Evolutionary conservation across 1,140 invertebrate species (phyloP), one percentile per base, ranked within the genome.

Genomic region (Leptinotarsa texana): DNA sequence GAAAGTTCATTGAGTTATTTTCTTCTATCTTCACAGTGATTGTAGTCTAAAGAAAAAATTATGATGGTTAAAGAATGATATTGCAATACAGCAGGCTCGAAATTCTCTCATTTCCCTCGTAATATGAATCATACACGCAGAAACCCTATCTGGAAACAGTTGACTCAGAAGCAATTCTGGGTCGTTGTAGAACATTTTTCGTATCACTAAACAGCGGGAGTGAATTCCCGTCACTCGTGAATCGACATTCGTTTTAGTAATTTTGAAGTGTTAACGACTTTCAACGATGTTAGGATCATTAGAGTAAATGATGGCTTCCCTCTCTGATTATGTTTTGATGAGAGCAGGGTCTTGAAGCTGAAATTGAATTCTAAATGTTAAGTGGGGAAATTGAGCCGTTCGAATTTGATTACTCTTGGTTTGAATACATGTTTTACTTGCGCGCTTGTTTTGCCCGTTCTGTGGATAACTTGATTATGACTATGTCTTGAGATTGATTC

Each of bases 251-350:
- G 24, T 67, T 67, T 67, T 15, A 17, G 65, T 24, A 18, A 71
- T 71, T 71, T 62, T 15, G 15, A 62, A 27, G 69, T 71, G 69
- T 71, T 71, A 71, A 71, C 69, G 69, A 47, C 69, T 71, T 62
- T 71, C 22, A 71, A 71, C 51, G 69, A 48, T 71, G 69, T 71
- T 71, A 71, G 57, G 24, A 71, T 71, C 69, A 62, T 71, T 62
- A 71, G 69, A 71, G 49, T 71, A 49, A 71, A 71, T 61, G 18
- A 71, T 71, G 27, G 57, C 57, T 47, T 42, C 49, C 18, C 18
- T 24, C 57, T 57, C 27, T 27, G 67, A 71, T 71, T 71, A 61
- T 71, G 47, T 71, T 69, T 69, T 69, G 67, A 69, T 69, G 33
- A 33, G 48, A 47, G 18, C 27, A 51, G 57, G n/a, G 69, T 27